Evolutionary conservation across 2,888 invertebrate genomes (phyloP), one percentile per base, ranked within the genome.

Genomic region (Byasa hedistus): DNA sequence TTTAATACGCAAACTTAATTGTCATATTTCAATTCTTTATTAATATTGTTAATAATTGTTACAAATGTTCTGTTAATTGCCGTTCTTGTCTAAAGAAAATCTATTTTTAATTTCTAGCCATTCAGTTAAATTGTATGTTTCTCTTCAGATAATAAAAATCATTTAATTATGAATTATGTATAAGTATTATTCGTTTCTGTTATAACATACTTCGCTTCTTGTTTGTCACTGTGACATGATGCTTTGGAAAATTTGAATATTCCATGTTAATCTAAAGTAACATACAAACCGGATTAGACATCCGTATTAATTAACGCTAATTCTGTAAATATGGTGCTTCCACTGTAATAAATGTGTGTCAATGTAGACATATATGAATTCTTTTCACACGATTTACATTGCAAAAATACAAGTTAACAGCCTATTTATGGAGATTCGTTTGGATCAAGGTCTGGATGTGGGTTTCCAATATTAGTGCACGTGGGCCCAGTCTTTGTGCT

Each of bases 401-500:
- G 57, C 64, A 22, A 64, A 64, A 64, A 48, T 52, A 24, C 19
- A 54, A 54, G 61, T 62, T 39, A 54, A 54, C n/a, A 58, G 55
- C 62, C 66, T 54, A 66, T 66, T 66, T 59, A 62, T 66, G 22
- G 57, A 54, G 27, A 51, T 62, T 48, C 52, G 55, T 55, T 52
- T 21, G 52, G 21, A 52, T 8, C n/a, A 52, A 52, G 21, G 21
- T 21, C 21, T 52, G 52, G 52, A 52, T 10, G 23, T 60, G 55
- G 24, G 24, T 19, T 21, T 61, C 66, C 61, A 66, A 66, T 61
- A 66, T 57, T 66, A 61, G 66, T 66, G n/a, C 54, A 19, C 27
- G 22, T 19, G 22, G 15, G 52, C 19, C 32, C 32, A 24, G 36
- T 54, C 27, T 23, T 61, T 61, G 61, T 57, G 32, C 51, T 57